phyloP scores from a whole-genome alignment of 2,113 vertebrate genomes.

The Menidia beryllina region DNA sequence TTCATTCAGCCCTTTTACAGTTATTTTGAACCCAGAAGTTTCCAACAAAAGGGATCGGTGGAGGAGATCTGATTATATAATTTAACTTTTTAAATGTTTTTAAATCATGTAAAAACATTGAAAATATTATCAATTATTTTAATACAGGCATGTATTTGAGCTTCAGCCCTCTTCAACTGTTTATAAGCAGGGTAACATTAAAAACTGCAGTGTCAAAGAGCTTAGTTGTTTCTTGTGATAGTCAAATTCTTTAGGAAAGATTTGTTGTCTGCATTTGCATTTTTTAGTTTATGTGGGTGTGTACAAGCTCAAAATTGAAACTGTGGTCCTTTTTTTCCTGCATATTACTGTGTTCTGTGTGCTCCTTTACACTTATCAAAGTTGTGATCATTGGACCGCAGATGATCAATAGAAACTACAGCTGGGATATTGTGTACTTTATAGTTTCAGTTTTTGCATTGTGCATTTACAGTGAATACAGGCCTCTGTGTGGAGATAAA shows the following conservation, averaged over 20 bases:
- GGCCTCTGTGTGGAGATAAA: neutral
- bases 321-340: no score
- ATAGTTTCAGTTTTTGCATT: neutral
- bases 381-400: slow-evolving; percentile 6
- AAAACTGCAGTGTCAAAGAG: neutral
- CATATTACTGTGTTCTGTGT: no score
- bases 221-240: neutral
- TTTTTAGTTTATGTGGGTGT: no score
- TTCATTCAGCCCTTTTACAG: neutral
- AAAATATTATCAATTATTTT: neutral
- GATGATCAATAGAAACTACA: neutral
- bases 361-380: slow-evolving; percentile 29
- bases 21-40: neutral
- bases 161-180: neutral
- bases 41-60: no score
- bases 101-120: neutral
- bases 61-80: no score
- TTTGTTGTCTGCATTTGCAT: slow-evolving; percentile 1
- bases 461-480: neutral
- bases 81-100: neutral
- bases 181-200: neutral
- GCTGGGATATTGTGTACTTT: neutral
- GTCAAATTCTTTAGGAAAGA: no score
- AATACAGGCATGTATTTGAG: neutral
- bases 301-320: no score